phyloP scores from a whole-genome alignment of 2,113 vertebrate species.

The Mesitornis unicolor region DNA sequence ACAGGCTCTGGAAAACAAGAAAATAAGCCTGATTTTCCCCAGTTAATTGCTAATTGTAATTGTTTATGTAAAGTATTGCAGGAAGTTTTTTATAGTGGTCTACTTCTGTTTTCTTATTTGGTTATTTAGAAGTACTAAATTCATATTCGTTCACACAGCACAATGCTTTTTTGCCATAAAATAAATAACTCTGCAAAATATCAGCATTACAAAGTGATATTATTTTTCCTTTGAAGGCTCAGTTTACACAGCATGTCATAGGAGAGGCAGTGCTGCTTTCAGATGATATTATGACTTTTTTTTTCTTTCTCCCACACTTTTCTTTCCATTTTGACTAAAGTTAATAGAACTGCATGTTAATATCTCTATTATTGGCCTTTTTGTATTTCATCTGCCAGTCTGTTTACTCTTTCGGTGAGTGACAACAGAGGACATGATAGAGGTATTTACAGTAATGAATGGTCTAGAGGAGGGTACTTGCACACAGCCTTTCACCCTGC shows the following conservation, averaged over 20 bases:
- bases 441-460: not conserved
- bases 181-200: slow-evolving; percentile 52
- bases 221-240: slow-evolving; percentile 57
- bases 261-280: slow-evolving; percentile 19
- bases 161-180: slow-evolving; percentile 39
- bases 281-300: not conserved
- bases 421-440: not conserved
- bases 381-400: not conserved
- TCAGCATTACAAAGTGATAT: slow-evolving; percentile 50
- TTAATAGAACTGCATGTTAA: not conserved
- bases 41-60: not conserved
- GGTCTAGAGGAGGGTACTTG: not conserved
- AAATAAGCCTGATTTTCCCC: not conserved
- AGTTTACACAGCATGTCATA: slow-evolving; percentile 16
- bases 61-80: not conserved
- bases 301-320: not conserved
- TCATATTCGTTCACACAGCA: not conserved
- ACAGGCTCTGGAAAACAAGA: not conserved
- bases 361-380: not conserved
- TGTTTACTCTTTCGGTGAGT: not conserved
- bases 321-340: slow-evolving; percentile 1
- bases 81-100: not conserved
- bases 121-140: slow-evolving; percentile 15
- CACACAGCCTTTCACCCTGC: not conserved
- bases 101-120: slow-evolving; percentile 34